Evolutionary conservation across 2,797 vertebrate species (phyloP), one percentile per base, ranked within the genome.

Genomic region (Pantherophis vulpinus): DNA sequence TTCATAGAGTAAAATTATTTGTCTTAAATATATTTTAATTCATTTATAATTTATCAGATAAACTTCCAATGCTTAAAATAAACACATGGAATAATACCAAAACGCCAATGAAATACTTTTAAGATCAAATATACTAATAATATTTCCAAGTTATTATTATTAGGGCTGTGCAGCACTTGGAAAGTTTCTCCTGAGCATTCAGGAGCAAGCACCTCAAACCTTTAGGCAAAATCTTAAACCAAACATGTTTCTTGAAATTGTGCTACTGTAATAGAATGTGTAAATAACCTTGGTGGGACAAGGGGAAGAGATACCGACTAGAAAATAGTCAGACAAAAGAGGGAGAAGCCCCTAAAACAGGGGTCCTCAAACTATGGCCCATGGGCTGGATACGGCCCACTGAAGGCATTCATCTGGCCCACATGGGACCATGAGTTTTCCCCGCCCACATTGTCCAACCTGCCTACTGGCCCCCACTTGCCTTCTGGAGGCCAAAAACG

Each of bases 81-180:
- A 20, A 87, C 55, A 32, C 1, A 10, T 83, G 93, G 58, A 86
- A 93, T 93, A 90, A 94, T 95, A 91, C 20, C 70, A 88, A 63
- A 56, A 25, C 32, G 1, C 6, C 91, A 23, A 13, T 88, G 1
- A 86, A 89, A 42, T 14, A 79, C 2, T 94, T 61, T 89, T 27
- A 61, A 25, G 91, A 83, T 94, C 27, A 55, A 7, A 61, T 6
- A 92, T 94, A 18, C 58, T 1, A 20, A 54, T 51, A 8, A 92
- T 54, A 8, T 9, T 89, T 95, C 83, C 79, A 1, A 79, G 70
- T 23, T 42, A 42, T 79, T 20, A 42, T 79, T 79, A 42, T 79
- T 79, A 79, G 70, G 32, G 18, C 8, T 79, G 70, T 79, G 32
- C 32, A 79, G 18, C 18, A 23, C 8, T 79, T 79, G 18, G 18